Base-by-base conservation (phyloP, 2,797 vertebrate species). In the Xenentodon cancila region DNA sequence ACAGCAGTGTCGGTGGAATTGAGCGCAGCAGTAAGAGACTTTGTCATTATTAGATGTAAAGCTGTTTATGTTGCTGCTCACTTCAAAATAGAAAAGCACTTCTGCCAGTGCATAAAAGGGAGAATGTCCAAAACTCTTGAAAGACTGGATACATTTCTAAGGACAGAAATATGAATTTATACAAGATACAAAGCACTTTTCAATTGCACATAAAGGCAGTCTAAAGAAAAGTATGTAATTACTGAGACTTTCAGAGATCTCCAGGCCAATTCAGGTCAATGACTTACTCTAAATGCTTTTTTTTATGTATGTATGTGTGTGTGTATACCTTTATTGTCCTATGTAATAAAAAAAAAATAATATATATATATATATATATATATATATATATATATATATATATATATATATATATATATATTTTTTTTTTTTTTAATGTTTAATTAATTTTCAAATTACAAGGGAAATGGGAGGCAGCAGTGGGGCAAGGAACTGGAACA, bases 401-500 rank as follows among this genome's bases (percentile, higher is more conserved):
- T 25, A 25, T 25, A 25, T 25, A 25, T 25, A 25, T 25, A 25
- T 25, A 25, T 25, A 25, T 25, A 25, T 25, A 25, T 25, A 25
- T 25, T 3, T 25, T 3, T 3, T 25, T 5, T 25, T 25, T 3
- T 3, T 25, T 5, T 25, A 3, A 64, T 54, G 58, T 59, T 65
- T 62, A 47, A 74, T 87, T 82, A 53, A 81, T 87, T 86, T 80
- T 59, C 69, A 69, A 68, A 54, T 80, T 68, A 89, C 84, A 83
- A 84, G 81, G 76, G 82, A 60, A 83, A 82, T 71, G 30, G 71
- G 62, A 77, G 64, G 64, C 2, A 54, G 77, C 75, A 77, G 69
- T 82, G 72, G 56, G 76, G 75, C 64, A 80, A 76, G 71, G 55
- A 85, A 89, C 84, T 75, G 64, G 79, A 84, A 82, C 77, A 69